Conservation (phyloP, 2,113 vertebrate species). For the Ageneiosus marmoratus region DNA sequence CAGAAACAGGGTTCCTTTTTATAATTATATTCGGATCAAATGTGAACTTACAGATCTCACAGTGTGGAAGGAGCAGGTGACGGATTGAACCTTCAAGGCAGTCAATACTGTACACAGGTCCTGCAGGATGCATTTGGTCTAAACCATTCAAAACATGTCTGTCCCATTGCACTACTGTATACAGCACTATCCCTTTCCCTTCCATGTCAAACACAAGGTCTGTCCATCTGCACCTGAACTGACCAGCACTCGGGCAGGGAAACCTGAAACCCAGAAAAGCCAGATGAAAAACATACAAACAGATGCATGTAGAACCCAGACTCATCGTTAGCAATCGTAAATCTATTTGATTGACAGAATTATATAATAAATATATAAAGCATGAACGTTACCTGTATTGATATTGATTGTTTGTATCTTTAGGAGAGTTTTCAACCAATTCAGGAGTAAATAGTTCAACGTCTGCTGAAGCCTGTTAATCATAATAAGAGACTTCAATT, state of each 20-base stretch:
- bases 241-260: neutral
- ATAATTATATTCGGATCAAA: neutral
- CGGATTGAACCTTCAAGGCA: constrained; percentile 39
- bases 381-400: no score
- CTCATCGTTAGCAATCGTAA: neutral
- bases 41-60: constrained; percentile 45
- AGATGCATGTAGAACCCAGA: no score
- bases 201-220: neutral
- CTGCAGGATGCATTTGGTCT: constrained; percentile 46
- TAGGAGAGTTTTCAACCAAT: no score
- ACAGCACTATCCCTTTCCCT: neutral
- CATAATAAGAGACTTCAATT: no score
- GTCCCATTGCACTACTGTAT: neutral
- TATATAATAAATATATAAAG: no score
- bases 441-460: no score
- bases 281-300: no score
- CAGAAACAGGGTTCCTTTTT: neutral
- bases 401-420: no score
- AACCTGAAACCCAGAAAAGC: constrained; percentile 1
- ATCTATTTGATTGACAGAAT: neutral
- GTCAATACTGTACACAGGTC: constrained; percentile 27
- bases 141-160: neutral
- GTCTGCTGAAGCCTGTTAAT: no score
- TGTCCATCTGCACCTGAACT: neutral
- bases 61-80: constrained; percentile 57